Evolutionary conservation across 2,888 invertebrate genomes (phyloP), one percentile per base, ranked within the genome.

Genomic region (Helicoverpa assulta): DNA sequence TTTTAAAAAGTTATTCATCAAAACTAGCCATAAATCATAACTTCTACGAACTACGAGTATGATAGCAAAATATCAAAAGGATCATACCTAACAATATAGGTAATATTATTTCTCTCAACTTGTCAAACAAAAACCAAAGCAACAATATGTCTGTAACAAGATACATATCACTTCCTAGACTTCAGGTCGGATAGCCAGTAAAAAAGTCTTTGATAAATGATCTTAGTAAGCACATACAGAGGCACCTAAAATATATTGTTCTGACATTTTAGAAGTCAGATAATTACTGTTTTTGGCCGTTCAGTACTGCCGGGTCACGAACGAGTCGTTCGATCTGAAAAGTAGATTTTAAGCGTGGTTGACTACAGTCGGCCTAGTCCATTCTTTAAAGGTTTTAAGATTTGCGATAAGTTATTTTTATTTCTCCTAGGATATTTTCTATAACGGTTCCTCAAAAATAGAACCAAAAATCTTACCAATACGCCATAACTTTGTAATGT

Each of bases 401-500:
- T 37, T 37, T 12, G 14, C 40, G 40, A 40, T 40, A 10, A 4
- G 10, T 37, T 37, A 40, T 14, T 40, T 14, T 40, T 40, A 0
- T 8, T 33, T 33, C 33, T 33, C 33, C 33, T 21, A 21, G 21
- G 21, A 21, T 21, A 7, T 2, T 7, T 12, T 37, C 33, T 33
- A 33, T 12, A 37, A 3, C 10, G 12, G 37, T 37, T 12, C 12
- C 12, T 40, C 10, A 2, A 14, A 1, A 65, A 54, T 26, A 43
- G 19, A 47, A 8, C 4, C 26, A 63, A 50, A 52, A 16, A 8
- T 8, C 88, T 85, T 64, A 89, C 89, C 94, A 94, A 81, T 93
- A 94, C 50, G 89, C 84, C 47, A 94, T 81, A 10, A 94, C 93
- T 68, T 86, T 86, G 65, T 95, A 95, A 72, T 93, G 84, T 5